Evolutionary conservation across 2,888 invertebrate species (phyloP).

Genomic region (Cephus nigrinus): DNA sequence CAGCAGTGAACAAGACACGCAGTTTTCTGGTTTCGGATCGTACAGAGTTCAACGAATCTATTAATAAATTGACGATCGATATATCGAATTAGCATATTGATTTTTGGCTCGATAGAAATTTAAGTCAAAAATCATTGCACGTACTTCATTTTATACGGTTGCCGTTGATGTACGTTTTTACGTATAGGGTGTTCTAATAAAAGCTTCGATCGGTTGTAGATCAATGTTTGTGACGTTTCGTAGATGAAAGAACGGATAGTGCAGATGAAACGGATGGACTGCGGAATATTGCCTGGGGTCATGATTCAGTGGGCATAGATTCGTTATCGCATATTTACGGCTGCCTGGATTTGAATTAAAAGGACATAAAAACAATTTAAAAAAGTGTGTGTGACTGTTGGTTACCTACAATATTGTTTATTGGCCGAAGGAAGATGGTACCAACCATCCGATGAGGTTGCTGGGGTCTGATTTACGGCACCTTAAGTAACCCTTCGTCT

Average conservation of each 20-base stretch:
- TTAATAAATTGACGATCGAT: not conserved
- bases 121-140: not conserved
- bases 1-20: not conserved
- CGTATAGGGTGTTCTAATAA: not conserved
- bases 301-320: slow-evolving; percentile 9
- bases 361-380: not conserved
- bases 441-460: not conserved
- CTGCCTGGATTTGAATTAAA: slow-evolving; percentile 6
- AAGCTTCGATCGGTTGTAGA: not conserved
- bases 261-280: not conserved
- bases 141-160: not conserved
- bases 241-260: slow-evolving; percentile 1
- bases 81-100: not conserved
- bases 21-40: not conserved
- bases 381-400: not conserved
- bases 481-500: slow-evolving; percentile 5
- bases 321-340: slow-evolving; percentile 10
- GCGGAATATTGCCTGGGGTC: slow-evolving; percentile 4
- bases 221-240: not conserved
- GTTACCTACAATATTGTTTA: slow-evolving; percentile 6
- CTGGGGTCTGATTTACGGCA: slow-evolving; percentile 1
- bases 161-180: not conserved
- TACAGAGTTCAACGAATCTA: not conserved
- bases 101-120: not conserved
- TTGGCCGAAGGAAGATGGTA: slow-evolving; percentile 1